Evolutionary conservation across 2,113 vertebrate species (phyloP), one percentile per base, ranked within the genome.

Genomic region (Gallinago paraguaiae): DNA sequence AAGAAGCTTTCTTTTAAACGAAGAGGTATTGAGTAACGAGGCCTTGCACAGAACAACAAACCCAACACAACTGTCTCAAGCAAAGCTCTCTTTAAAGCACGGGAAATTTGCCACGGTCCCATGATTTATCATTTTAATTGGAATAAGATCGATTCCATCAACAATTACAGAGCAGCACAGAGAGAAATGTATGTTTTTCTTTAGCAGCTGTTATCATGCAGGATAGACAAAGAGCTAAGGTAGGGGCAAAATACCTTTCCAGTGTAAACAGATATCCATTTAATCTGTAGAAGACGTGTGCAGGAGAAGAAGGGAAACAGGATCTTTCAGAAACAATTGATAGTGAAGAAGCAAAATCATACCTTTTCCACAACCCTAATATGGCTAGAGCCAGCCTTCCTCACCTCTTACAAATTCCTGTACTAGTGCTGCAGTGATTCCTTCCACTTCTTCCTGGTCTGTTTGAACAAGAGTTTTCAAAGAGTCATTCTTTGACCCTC

Each of bases 1-100:
- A 96, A 93, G 83, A 37, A 95, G 80, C 92, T 95, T 93, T 91
- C 75, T 84, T 82, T 86, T 80, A 37, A 91, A 68, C 37, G 13
- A 56, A 39, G 83, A 81, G 60, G 86, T 83, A 88, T 84, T 78
- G 86, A 80, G 76, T 51, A 93, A 94, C 3, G 1, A 95, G 53
- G 45, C 64, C 54, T 51, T 0, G 1, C 43, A 46, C 60, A 81
- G 65, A 69, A 56, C 46, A 59, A 71, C 82, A 86, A 88, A 92
- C 72, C 2, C 3, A 86, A 81, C 88, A 74, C 60, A 83, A 88
- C 56, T 54, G 72, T 59, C 72, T 84, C 82, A 64, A 61, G 69
- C 15, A 15, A 78, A 60, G 45, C 64, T 78, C 68, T 86, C 27
- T 48, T 48, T 63, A 88, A 95, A 93, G 83, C 79, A 88, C 2